Conservation (phyloP, 2,888 invertebrate species). For the Drosophila pseudotakahashii region DNA sequence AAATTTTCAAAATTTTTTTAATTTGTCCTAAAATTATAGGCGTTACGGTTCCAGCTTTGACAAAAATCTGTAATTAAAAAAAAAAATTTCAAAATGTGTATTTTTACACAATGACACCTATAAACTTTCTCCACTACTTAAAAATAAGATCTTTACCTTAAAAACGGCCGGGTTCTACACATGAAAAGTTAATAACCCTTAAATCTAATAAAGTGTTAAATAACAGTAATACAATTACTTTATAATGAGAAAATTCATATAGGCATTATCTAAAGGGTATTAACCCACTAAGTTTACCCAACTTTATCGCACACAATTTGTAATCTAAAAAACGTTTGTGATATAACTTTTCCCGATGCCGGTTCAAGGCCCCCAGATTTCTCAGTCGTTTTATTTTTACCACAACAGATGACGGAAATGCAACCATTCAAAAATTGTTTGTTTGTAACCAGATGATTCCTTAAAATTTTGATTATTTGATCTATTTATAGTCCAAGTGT, state of each 20-base stretch:
- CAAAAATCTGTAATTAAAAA: no score
- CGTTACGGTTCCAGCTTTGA: no score
- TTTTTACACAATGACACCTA: no score
- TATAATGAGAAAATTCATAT: neutral
- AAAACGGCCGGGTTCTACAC: no score
- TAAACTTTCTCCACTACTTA: no score
- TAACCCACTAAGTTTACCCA: neutral
- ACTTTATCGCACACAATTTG: neutral
- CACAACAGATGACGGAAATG: slow-evolving; percentile 8
- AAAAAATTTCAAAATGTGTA: no score
- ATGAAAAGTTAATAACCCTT: neutral
- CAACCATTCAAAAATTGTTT: slow-evolving; percentile 14
- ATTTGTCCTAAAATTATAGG: no score
- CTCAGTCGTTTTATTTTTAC: slow-evolving; percentile 6
- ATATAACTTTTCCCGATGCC: neutral
- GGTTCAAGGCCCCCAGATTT: slow-evolving; percentile 11
- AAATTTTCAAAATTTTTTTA: no score
- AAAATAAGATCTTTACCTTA: no score
- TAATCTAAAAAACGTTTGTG: neutral
- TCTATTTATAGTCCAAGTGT: slow-evolving; percentile 8
- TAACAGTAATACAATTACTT: no score
- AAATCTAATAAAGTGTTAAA: neutral
- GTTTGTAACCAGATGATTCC: slow-evolving; percentile 10
- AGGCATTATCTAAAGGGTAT: no score
- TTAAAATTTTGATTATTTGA: neutral